These are phyloP conservation scores for Chloropsis hardwickii DNA, from an alignment of 2,113 vertebrate genomes.

Conservation along the genomic window DNA sequence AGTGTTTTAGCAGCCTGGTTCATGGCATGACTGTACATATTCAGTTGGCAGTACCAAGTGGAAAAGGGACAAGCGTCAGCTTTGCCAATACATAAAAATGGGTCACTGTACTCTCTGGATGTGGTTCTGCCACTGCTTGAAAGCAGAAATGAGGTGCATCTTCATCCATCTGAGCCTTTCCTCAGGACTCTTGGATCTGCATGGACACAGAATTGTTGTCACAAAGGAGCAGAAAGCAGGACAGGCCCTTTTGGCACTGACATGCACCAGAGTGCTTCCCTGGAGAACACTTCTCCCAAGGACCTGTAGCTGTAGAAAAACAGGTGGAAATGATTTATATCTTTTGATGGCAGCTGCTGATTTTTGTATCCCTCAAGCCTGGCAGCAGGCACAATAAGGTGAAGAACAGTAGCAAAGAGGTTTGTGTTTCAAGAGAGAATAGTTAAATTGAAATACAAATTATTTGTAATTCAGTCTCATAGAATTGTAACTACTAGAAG, in stretches of 20 bases:
- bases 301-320: not conserved
- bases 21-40: not conserved
- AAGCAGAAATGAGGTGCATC: not conserved
- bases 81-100: not conserved
- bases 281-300: not conserved
- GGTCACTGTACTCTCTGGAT: not conserved
- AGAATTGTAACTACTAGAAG: not conserved
- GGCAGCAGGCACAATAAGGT: not conserved
- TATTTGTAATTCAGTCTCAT: not conserved
- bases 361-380: not conserved
- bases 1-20: not conserved
- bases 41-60: fast-evolving
- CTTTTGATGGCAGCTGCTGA: not conserved
- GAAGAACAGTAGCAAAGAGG: not conserved
- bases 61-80: not conserved
- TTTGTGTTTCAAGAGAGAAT: not conserved
- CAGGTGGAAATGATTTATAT: not conserved
- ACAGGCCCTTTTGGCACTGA: not conserved
- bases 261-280: not conserved
- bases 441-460: not conserved
- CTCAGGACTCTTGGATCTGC: not conserved
- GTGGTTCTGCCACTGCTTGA: not conserved
- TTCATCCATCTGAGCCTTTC: not conserved
- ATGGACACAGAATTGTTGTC: not conserved
- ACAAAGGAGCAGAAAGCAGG: not conserved